Evolutionary conservation across 2,797 vertebrate genomes (phyloP).

Genomic region (Acanthurus leucopareius): DNA sequence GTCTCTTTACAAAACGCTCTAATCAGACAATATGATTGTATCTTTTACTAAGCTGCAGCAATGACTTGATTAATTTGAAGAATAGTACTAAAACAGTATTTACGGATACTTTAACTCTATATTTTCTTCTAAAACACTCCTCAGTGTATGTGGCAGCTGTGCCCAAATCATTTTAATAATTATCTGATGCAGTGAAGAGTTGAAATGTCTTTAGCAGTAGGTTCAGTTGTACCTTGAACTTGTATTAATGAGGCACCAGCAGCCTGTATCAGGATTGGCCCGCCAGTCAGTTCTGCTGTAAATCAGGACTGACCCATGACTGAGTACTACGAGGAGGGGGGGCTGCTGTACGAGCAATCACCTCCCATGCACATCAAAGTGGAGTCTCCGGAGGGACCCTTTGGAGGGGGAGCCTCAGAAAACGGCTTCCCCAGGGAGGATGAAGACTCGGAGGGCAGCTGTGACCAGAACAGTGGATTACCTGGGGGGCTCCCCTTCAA

Average conservation of each 20-base stretch:
- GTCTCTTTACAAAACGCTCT: not conserved
- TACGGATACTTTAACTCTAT: conserved; percentile 1
- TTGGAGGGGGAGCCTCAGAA: conserved; percentile 86
- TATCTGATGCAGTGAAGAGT: conserved; percentile 11
- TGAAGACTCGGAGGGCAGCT: conserved; percentile 88
- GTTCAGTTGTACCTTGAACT: conserved; percentile 44
- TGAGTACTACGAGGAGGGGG: conserved; percentile 90
- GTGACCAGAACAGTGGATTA: conserved; percentile 82
- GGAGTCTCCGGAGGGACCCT: conserved; percentile 89
- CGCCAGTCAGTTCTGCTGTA: conserved; percentile 82
- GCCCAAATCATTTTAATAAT: conserved; percentile 17
- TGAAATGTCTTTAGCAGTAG: conserved; percentile 42
- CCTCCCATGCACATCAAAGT: conserved; percentile 92
- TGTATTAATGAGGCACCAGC: conserved; percentile 71
- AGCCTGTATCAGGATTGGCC: conserved; percentile 77
- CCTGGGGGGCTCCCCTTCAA: conserved; percentile 88
- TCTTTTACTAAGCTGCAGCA: conserved; percentile 6
- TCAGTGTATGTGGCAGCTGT: conserved; percentile 36
- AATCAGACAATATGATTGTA: conserved; percentile 5
- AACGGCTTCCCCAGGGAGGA: conserved; percentile 89
- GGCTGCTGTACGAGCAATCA: conserved; percentile 90
- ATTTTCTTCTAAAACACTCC: conserved; percentile 2
- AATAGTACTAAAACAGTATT: conserved; percentile 1
- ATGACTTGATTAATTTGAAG: conserved; percentile 22
- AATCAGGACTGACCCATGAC: conserved; percentile 86